A percentile compares a stretch with the other conserved stretches of the same genome.
phyloP scores from a whole-genome alignment of 1,140 invertebrate species.

The Heliconius eleuchia region DNA sequence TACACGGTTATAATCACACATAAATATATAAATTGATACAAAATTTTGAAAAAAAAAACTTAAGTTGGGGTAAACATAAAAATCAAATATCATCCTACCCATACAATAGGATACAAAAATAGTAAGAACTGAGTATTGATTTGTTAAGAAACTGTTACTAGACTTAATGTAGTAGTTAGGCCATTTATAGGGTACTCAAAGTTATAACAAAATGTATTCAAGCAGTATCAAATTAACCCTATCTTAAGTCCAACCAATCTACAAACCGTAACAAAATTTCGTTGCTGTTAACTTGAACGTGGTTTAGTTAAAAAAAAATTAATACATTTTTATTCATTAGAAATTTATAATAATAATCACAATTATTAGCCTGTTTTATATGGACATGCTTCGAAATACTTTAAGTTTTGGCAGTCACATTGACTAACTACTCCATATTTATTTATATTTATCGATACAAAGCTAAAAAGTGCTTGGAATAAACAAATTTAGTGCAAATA shows the following conservation, averaged over 20 bases:
- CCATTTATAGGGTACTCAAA: not conserved
- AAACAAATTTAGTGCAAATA: constrained; percentile 24
- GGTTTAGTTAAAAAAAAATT: not conserved
- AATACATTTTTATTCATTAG: too few species aligned
- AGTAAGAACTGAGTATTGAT: constrained; percentile 2
- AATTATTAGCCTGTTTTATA: not conserved
- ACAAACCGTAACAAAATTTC: not conserved
- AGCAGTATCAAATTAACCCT: not conserved
- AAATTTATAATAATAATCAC: not conserved
- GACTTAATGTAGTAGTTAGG: not conserved
- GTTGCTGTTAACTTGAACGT: not conserved
- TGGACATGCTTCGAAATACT: not conserved
- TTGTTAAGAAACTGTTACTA: not conserved
- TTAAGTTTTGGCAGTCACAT: constrained; percentile 57
- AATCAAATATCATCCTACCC: not conserved
- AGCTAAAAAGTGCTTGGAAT: constrained; percentile 27
- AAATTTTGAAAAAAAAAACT: not conserved
- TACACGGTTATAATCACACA: not conserved
- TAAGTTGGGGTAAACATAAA: not conserved
- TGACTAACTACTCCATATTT: constrained; percentile 31
- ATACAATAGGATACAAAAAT: not conserved
- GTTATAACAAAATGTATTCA: not conserved
- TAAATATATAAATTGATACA: not conserved
- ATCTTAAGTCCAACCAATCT: not conserved
- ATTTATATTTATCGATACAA: constrained; percentile 1